A percentile compares a stretch with the other conserved stretches of the same genome.
phyloP scores from a whole-genome alignment of 1,140 invertebrate genomes.

The Papilio xuthus region DNA sequence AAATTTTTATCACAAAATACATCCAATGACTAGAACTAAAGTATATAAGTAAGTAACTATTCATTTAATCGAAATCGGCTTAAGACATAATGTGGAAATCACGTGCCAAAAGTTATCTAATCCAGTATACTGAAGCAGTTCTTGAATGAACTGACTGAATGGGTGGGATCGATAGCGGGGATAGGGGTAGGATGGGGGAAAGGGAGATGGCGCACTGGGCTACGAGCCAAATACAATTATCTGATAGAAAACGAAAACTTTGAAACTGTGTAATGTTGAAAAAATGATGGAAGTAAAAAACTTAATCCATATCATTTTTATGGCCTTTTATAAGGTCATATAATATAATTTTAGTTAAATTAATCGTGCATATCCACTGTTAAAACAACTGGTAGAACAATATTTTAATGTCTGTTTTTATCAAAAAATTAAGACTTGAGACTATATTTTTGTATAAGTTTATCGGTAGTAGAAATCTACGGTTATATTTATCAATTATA shows the following conservation, averaged over 20 bases:
- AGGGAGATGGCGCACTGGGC: slow-evolving; percentile 13
- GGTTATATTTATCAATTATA: background rate
- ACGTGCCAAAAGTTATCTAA: slow-evolving; percentile 26
- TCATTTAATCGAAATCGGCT: slow-evolving; percentile 3
- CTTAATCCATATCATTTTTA: background rate
- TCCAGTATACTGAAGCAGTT: background rate
- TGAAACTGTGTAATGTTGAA: background rate
- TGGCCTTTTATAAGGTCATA: too few relatives aligned
- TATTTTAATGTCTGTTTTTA: too few relatives aligned
- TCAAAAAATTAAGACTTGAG: too few relatives aligned
- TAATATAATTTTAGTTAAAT: too few relatives aligned
- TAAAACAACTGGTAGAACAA: too few relatives aligned
- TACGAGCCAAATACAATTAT: slow-evolving; percentile 11
- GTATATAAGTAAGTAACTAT: too few relatives aligned
- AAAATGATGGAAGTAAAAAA: background rate
- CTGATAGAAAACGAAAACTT: slow-evolving; percentile 14
- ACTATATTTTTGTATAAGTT: too few relatives aligned
- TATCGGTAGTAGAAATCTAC: background rate
- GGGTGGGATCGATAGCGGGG: slow-evolving; percentile 30
- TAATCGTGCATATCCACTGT: too few relatives aligned
- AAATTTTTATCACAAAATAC: background rate
- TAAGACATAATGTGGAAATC: background rate
- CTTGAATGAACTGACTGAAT: slow-evolving; percentile 32
- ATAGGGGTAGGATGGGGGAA: background rate
- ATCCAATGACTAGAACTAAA: background rate